Evolutionary conservation across 2,797 vertebrate species (phyloP), one percentile per base, ranked within the genome.

Genomic region (Graptemys geographica): DNA sequence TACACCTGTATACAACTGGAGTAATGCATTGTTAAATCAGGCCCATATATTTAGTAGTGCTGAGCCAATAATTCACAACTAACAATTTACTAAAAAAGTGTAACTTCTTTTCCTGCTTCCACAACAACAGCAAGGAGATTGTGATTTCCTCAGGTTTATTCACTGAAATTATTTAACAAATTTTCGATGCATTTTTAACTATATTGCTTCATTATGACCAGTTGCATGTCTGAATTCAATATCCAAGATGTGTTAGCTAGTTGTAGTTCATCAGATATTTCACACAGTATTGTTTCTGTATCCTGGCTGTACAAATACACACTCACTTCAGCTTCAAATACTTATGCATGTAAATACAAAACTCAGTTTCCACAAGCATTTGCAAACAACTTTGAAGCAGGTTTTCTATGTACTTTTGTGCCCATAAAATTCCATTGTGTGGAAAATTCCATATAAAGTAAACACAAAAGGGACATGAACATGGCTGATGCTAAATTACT

Each of bases 401-500:
- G 78, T 94, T 94, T 95, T 93, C 72, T 55, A 27, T 56, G 65
- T 84, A 53, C 41, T 76, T 19, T n/a, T 81, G 56, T 89, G 92
- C 91, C 78, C 47, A 8, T 81, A 88, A 53, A 89, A 93, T 65
- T 81, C 47, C 31, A 47, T n/a, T 18, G 6, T 5, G 31, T 62
- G 59, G 31, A 4, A 81, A 62, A 88, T 18, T 88, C 37, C 19
- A 11, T 51, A 81, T 51, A 93, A 89, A 92, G 55, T 88, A 90
- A 92, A 93, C 57, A 90, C 5, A 37, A 62, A 88, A 90, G 81
- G 79, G 31, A 28, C 47, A 87, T 21, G 0, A 0, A 21, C 57
- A 31, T 83, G 93, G 31, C 78, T 89, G 83, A 86, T 18, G 52
- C 91, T 89, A 92, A 95, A 87, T 92, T 74, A 81, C 9, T 31